These are phyloP conservation scores for Onchidella celtica DNA, from an alignment of 2,888 invertebrate genomes.

Conservation along the genomic window DNA sequence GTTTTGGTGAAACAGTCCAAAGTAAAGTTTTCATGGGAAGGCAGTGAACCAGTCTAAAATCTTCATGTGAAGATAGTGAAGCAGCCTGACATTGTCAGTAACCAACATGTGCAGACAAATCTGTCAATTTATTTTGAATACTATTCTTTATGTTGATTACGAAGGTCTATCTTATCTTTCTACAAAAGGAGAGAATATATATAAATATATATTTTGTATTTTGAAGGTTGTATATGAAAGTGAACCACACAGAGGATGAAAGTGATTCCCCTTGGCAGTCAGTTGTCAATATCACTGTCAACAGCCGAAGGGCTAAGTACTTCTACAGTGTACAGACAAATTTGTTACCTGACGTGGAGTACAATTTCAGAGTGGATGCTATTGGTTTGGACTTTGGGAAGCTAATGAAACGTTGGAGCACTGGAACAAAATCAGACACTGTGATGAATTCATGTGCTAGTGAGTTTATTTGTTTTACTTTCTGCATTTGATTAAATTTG, in stretches of 20 bases:
- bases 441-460: slow-evolving; percentile 61
- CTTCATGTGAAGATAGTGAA: too few species aligned
- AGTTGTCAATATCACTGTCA: neutral
- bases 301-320: slow-evolving; percentile 31
- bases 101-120: too few species aligned
- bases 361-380: slow-evolving; percentile 66
- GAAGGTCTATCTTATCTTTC: too few species aligned
- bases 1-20: too few species aligned
- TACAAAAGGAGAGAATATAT: too few species aligned
- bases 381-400: slow-evolving; percentile 60
- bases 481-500: too few species aligned
- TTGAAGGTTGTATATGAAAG: slow-evolving; percentile 4
- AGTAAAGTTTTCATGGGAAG: too few species aligned
- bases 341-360: slow-evolving; percentile 57
- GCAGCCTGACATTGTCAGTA: too few species aligned
- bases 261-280: neutral
- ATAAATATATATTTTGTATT: too few species aligned
- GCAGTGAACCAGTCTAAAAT: too few species aligned
- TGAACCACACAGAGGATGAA: neutral
- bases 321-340: slow-evolving; percentile 27
- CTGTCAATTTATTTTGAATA: too few species aligned
- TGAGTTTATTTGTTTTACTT: slow-evolving; percentile 52
- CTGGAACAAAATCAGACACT: slow-evolving; percentile 53
- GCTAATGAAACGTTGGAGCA: slow-evolving; percentile 50
- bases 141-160: too few species aligned